These are phyloP conservation scores for Syrphus vitripennis DNA, from an alignment of 2,888 invertebrate species.

Conservation along the genomic window DNA sequence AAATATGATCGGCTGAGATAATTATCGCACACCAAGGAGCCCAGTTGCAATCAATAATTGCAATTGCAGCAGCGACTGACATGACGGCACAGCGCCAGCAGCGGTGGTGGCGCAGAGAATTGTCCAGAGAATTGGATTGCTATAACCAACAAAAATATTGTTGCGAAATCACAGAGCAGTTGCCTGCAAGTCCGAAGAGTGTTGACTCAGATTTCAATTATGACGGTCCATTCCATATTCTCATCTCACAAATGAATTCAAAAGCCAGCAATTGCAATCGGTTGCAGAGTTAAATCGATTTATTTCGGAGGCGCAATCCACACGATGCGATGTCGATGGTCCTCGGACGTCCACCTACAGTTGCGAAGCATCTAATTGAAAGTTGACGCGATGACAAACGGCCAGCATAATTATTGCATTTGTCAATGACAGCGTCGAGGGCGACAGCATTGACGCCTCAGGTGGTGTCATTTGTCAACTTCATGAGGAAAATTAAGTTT, in stretches of 20 bases:
- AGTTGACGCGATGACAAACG: slow-evolving; percentile 63
- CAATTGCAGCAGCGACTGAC: background rate
- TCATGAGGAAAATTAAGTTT: slow-evolving; percentile 35
- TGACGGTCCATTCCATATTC: slow-evolving; percentile 25
- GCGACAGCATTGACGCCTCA: slow-evolving; percentile 62
- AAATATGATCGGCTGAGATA: slow-evolving; percentile 64
- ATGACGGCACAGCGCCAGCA: background rate
- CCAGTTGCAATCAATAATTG: slow-evolving; percentile 45
- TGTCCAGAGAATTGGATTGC: slow-evolving; percentile 33
- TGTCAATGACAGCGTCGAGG: slow-evolving; percentile 58
- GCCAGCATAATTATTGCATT: slow-evolving; percentile 67
- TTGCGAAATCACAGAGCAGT: slow-evolving; percentile 47
- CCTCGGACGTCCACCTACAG: slow-evolving; percentile 41
- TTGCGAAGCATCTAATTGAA: slow-evolving; percentile 59
- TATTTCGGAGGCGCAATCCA: background rate
- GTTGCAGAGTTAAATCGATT: background rate
- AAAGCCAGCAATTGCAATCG: background rate
- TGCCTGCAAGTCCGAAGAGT: background rate
- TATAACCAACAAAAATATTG: slow-evolving; percentile 26
- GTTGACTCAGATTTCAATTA: slow-evolving; percentile 42
- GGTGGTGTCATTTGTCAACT: slow-evolving; percentile 66
- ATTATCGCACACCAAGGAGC: slow-evolving; percentile 53
- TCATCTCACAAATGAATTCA: slow-evolving; percentile 7
- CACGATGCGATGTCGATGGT: background rate
- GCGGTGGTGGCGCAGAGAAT: slow-evolving; percentile 2